Percentiles rank a stretch among this genome's conserved stretches.
phyloP scores from a whole-genome alignment of 1,140 invertebrate species.

The Drosophila ficusphila region DNA sequence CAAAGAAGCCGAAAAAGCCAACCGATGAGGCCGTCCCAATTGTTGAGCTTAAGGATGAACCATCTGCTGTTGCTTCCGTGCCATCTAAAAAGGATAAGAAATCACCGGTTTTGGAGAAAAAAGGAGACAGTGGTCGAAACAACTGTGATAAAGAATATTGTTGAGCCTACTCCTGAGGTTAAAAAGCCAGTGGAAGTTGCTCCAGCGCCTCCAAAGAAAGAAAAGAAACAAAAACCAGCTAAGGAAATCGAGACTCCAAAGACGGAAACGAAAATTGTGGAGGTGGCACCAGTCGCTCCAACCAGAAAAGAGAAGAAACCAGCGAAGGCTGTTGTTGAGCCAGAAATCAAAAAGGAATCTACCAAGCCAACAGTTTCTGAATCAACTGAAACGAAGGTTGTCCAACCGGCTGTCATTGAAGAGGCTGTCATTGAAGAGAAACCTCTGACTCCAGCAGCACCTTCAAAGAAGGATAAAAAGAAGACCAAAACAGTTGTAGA shows the following conservation, averaged over 20 bases:
- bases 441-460: background rate
- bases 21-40: slow-evolving; percentile 11
- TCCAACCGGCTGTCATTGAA: background rate
- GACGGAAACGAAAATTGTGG: background rate
- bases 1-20: slow-evolving; percentile 48
- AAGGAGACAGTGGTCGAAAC: slow-evolving; percentile 27
- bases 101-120: slow-evolving; percentile 18
- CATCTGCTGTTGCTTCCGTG: background rate
- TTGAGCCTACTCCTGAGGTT: slow-evolving; percentile 22
- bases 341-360: background rate
- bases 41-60: slow-evolving; percentile 14
- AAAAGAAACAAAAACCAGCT: slow-evolving; percentile 34
- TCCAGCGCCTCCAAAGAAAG: slow-evolving; percentile 27
- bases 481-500: slow-evolving; percentile 4
- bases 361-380: background rate
- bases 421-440: background rate
- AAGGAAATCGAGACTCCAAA: slow-evolving; percentile 12
- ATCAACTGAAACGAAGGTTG: slow-evolving; percentile 2
- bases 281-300: slow-evolving; percentile 21
- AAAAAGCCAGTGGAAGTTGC: slow-evolving; percentile 1
- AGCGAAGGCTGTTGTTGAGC: slow-evolving; percentile 7
- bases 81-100: slow-evolving; percentile 46
- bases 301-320: slow-evolving; percentile 37
- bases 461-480: slow-evolving; percentile 33
- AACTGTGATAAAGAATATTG: slow-evolving; percentile 5